Base-by-base conservation (phyloP, 2,888 invertebrate genomes). In the Seira sanloemensis region DNA sequence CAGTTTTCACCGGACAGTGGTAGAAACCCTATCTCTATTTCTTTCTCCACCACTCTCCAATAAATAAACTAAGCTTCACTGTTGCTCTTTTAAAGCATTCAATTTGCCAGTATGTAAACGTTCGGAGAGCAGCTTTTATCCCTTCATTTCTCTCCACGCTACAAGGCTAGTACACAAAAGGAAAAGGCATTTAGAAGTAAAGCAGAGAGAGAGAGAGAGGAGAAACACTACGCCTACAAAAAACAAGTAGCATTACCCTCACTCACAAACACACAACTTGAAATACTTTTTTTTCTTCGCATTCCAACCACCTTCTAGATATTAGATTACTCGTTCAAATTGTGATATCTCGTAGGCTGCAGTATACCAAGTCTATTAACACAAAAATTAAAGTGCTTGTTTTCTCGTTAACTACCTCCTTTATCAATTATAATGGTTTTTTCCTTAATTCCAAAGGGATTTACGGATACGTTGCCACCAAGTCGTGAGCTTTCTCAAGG, bases 1-100 rank as follows among this genome's bases (percentile, higher is more conserved):
- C 84, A 84, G 84, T 84, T 78, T 84, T 74, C 84, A 84, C 78
- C 84, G 84, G 84, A 84, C 84, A 78, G 84, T 84, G 83, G 78
- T 68, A 84, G 84, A 74, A 78, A 78, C 71, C 78, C 62, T 67
- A 62, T 78, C 84, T 73, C 69, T 50, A 84, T 7, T 18, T 50
- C 37, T 78, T 68, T 78, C 84, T 83, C 78, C 68, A 19, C 74
- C 50, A 77, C 76, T 71, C 83, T 72, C 71, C 24, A 50, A 50
- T 18, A 50, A 50, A 50, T 50, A 25, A 46, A 68, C 66, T 50
- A 54, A 68, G 19, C n/a, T 67, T 58, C 27, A 24, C 24, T 67
- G 19, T 37, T 25, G 24, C 50, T 21, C 24, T 24, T 50, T 1
- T 9, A 23, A 50, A n/a, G n/a, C n/a, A n/a, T n/a, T n/a, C n/a